Evolutionary conservation across 2,888 invertebrate species (phyloP), one percentile per base, ranked within the genome.

Genomic region (Abrostola triplasia): DNA sequence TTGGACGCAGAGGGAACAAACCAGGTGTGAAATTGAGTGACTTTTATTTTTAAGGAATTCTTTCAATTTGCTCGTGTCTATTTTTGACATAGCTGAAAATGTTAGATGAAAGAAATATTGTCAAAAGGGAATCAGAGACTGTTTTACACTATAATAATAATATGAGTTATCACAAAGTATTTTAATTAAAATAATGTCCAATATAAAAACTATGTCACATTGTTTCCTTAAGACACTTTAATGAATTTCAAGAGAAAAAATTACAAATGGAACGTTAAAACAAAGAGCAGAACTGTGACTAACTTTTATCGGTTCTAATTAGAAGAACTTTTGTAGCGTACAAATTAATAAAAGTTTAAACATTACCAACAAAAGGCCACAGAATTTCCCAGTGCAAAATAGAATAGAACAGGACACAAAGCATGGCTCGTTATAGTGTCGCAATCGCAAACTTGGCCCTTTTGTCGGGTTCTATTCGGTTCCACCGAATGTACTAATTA

Each of bases 401-500:
- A 69, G 63, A 73, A 78, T 67, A 42, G 64, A 56, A 67, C 47
- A 35, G 61, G 70, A 70, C 68, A 82, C 85, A 87, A 88, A 87
- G 84, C 82, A 80, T 79, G 68, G 80, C 83, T 86, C 77, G 84
- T 86, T 87, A 87, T 85, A 85, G 84, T 85, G 87, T 87, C 81
- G 82, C 87, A 80, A 87, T 89, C 83, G 84, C 85, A 87, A 93
- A 91, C 88, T 92, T 89, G 73, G 77, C 82, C 86, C 86, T 89
- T 89, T 88, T 88, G 90, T 88, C 82, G 78, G 70, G 73, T 70
- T 70, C 67, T 74, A 82, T 83, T 83, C 83, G 75, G 80, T 79
- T 81, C 82, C 71, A 83, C 87, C 85, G 84, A 90, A 92, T 89
- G 91, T 88, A 86, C 92, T 92, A 93, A 93, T 93, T 93, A 92